A percentile compares a stretch with the other conserved stretches of the same genome.
Evolutionary conservation across 2,888 invertebrate genomes (phyloP).

Genomic region (Epicampocera succincta): DNA sequence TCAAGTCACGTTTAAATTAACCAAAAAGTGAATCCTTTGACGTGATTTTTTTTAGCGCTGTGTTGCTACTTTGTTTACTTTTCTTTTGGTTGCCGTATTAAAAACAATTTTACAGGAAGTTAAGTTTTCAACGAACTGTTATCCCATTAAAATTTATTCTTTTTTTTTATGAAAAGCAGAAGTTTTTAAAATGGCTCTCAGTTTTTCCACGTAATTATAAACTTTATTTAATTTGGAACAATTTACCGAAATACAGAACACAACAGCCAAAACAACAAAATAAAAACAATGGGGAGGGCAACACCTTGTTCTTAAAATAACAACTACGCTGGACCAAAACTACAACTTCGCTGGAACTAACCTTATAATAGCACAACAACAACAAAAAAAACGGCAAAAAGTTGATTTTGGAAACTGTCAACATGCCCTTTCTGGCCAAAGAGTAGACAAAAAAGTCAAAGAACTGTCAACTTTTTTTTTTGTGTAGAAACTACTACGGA

Average conservation of each 20-base stretch:
- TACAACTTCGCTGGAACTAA: slow-evolving; percentile 22
- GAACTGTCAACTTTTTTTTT: slow-evolving; percentile 50
- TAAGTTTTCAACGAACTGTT: slow-evolving; percentile 64
- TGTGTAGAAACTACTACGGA: slow-evolving; percentile 9
- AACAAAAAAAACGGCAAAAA: slow-evolving; percentile 25
- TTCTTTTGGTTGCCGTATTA: slow-evolving; percentile 42
- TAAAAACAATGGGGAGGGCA: slow-evolving; percentile 31
- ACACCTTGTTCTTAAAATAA: slow-evolving; percentile 62
- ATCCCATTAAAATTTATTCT: slow-evolving; percentile 36
- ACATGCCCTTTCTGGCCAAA: slow-evolving; percentile 50
- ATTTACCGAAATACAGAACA: slow-evolving; percentile 49
- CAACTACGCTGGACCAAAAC: slow-evolving; percentile 32
- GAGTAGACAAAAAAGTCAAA: slow-evolving; percentile 43
- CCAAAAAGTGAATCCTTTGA: slow-evolving; percentile 2
- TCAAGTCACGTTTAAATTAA: slow-evolving; percentile 21
- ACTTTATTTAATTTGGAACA: slow-evolving; percentile 66
- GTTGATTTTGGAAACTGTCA: slow-evolving; percentile 56
- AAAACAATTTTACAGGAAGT: slow-evolving; percentile 66
- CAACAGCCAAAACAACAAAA: slow-evolving; percentile 10
- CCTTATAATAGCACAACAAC: not conserved
- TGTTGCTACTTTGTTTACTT: slow-evolving; percentile 1
- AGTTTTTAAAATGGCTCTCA: slow-evolving; percentile 58
- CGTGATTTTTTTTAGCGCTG: not conserved
- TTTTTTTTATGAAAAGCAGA: slow-evolving; percentile 33
- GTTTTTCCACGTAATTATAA: slow-evolving; percentile 63